Evolutionary conservation across 2,888 invertebrate genomes (phyloP), one percentile per base, ranked within the genome.

Genomic region (Leptodirus hochenwartii): DNA sequence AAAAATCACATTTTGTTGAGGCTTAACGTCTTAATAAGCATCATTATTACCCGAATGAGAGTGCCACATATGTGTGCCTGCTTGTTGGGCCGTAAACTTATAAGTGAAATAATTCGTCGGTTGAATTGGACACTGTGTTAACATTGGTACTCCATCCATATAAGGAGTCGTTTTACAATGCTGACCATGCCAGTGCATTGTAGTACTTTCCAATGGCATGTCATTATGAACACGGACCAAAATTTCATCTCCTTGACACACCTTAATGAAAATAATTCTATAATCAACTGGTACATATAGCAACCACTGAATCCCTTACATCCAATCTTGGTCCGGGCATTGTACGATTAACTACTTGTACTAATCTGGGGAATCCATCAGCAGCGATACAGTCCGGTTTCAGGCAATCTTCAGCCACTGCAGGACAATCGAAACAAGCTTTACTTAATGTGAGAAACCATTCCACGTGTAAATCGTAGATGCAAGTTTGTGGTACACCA

Each of bases 141-240:
- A 68, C 37, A 71, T 74, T 0, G 87, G 84, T 1, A 84, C 84
- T 0, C 87, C 87, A 40, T 88, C 87, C 84, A 85, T 85, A 47
- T 77, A 85, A 0, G 84, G 84, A 0, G 72, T 72, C 1, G 66
- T 65, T 29, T 58, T 56, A 52, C 82, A 81, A 46, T 84, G 84
- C 45, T 80, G 69, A 0, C 91, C 90, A 46, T 91, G 91, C 88
- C 88, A 91, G 47, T 91, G 91, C 12, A 91, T 71, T 1, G 79
- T 74, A 0, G 85, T 84, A 13, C 75, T 76, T 47, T 85, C 84
- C 0, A 77, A 74, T 46, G 72, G 63, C 50, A 90, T 50, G 34
- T 67, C 63, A 47, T 91, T 91, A 37, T 69, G 66, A 5, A 88
- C 77, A 45, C 87, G 82, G 1, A 87, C 84, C 15, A 80, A 66